Base-by-base conservation (phyloP, 1,140 invertebrate genomes). In the Tetramorium simillimum region DNA sequence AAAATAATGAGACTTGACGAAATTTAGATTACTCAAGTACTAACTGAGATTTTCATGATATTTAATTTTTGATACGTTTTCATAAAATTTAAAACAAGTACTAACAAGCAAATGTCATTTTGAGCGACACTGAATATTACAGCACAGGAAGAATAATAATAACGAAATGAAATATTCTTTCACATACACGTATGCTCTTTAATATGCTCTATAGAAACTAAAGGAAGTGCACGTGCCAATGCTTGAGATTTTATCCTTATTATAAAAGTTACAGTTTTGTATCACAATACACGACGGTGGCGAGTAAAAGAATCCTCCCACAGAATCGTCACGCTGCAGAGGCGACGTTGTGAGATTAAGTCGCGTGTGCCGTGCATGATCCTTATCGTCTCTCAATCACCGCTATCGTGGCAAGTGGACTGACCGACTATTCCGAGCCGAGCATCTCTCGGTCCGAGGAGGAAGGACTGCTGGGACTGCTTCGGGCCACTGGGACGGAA, bases 311-410 rank as follows among this genome's bases (percentile, higher is more conserved):
- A 69, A 18, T 12, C n/a, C 33, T 65, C 14, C n/a, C n/a, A 9
- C 16, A 14, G 28, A 40, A 53, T 18, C 1, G n/a, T 33, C 33
- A 0, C 2, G 75, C 33, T 21, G n/a, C 6, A 37, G 37, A 77
- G 56, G 46, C 28, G 21, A 24, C 24, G 24, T 10, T 21, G 77
- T 18, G 10, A 67, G 14, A 69, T 80, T 69, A 69, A 53, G 40
- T 69, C 62, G 24, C n/a, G 33, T n/a, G 58, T 18, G 9, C 28
- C 46, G 24, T 40, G 53, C 21, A n/a, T 37, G 77, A 70, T 56
- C n/a, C 21, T 70, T 81, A 81, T 81, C 46, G 49, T 7, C 21
- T 77, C 21, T 77, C 56, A 62, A 62, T 77, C 37, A 21, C 24
- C 24, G 4, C 14, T 65, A 65, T 65, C 5, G n/a, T 5, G 16